Evolutionary conservation across 1,140 invertebrate genomes (phyloP).

Genomic region (Drosophila hydei): DNA sequence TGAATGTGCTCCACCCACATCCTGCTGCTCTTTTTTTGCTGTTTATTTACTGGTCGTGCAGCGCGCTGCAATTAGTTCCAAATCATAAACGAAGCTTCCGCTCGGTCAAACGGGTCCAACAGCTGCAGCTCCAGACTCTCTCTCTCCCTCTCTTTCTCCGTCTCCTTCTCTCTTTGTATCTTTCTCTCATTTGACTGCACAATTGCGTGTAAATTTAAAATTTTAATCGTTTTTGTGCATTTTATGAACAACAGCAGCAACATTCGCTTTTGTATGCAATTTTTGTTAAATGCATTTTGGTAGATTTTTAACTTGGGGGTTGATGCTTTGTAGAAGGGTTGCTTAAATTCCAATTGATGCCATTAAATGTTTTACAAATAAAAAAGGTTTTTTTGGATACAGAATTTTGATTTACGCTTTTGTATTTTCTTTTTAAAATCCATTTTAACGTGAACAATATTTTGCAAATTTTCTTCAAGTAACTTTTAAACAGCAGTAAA

Average conservation of each 20-base stretch:
- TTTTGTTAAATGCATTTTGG: slow-evolving; percentile 31
- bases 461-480: too few species aligned
- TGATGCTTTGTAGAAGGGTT: neutral
- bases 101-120: slow-evolving; percentile 42
- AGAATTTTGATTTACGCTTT: too few species aligned
- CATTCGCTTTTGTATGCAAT: slow-evolving; percentile 52
- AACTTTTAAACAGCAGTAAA: too few species aligned
- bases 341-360: slow-evolving; percentile 12
- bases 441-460: too few species aligned
- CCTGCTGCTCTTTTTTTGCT: slow-evolving; percentile 40
- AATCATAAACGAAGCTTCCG: slow-evolving; percentile 78
- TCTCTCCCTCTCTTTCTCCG: neutral
- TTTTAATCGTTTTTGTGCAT: slow-evolving; percentile 74
- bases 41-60: slow-evolving; percentile 64
- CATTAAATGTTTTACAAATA: slow-evolving; percentile 17
- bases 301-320: neutral
- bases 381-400: too few species aligned
- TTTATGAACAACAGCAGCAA: slow-evolving; percentile 35
- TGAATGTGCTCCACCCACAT: neutral
- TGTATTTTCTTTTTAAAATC: too few species aligned
- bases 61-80: slow-evolving; percentile 74
- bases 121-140: neutral
- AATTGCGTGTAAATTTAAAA: slow-evolving; percentile 80
- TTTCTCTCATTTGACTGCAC: slow-evolving; percentile 22
- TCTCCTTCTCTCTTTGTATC: neutral